Evolutionary conservation across 1,140 invertebrate genomes (phyloP).

Genomic region (Leptinotarsa lineolata): DNA sequence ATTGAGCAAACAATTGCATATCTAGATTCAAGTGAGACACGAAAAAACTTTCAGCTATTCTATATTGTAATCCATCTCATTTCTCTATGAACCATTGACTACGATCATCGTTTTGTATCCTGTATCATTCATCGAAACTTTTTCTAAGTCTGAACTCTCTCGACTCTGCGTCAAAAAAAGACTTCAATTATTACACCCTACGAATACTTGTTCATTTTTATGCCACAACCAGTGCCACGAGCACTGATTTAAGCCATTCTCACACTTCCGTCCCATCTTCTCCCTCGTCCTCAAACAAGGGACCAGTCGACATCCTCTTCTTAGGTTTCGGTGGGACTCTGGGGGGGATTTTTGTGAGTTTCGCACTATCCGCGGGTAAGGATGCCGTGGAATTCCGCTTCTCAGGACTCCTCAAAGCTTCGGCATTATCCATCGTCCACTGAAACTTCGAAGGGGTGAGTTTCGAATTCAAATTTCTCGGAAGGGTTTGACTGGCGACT

Average conservation of each 20-base stretch:
- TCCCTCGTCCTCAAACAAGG: slow-evolving; percentile 81
- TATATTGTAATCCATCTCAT: too few species aligned
- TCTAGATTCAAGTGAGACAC: too few species aligned
- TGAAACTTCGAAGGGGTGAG: slow-evolving; percentile 42
- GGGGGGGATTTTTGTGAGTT: slow-evolving; percentile 71
- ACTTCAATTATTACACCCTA: slow-evolving; percentile 3
- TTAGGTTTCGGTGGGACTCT: slow-evolving; percentile 81
- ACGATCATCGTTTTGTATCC: too few species aligned
- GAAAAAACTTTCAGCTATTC: too few species aligned
- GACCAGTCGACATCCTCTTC: slow-evolving; percentile 65
- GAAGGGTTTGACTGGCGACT: slow-evolving; percentile 54
- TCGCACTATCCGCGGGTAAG: slow-evolving; percentile 26
- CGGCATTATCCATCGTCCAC: slow-evolving; percentile 43
- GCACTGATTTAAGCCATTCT: slow-evolving; percentile 55
- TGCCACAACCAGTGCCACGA: slow-evolving; percentile 47
- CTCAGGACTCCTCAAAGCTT: slow-evolving; percentile 43
- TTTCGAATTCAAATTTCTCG: slow-evolving; percentile 56
- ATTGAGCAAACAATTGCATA: too few species aligned
- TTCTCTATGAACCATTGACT: too few species aligned
- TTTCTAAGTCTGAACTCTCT: too few species aligned
- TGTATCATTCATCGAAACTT: too few species aligned
- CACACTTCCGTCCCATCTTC: slow-evolving; percentile 86
- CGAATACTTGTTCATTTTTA: slow-evolving; percentile 28
- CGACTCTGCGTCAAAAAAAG: background rate
- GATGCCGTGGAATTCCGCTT: slow-evolving; percentile 44